Evolutionary conservation across 2,888 invertebrate species (phyloP).

Genomic region (Brassicogethes aeneus): DNA sequence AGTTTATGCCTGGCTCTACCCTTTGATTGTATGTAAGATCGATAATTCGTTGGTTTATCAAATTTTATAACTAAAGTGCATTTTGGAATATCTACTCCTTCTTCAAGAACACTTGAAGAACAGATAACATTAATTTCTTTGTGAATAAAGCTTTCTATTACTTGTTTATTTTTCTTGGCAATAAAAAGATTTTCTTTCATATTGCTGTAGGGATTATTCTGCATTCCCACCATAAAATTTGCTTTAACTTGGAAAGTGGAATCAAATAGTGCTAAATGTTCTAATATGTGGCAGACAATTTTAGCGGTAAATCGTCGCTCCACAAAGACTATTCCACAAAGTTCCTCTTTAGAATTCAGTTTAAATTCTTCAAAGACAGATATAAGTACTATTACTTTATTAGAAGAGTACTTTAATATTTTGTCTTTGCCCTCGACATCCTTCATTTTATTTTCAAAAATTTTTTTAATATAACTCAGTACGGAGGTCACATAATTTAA

Average conservation of each 20-base stretch:
- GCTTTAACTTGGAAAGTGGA: constrained; percentile 52
- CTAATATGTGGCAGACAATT: constrained; percentile 59
- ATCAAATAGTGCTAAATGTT: constrained; percentile 41
- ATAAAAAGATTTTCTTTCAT: constrained; percentile 47
- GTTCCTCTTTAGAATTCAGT: constrained; percentile 39
- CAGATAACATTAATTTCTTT: constrained; percentile 57
- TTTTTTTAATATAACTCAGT: constrained; percentile 41
- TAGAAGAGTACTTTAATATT: constrained; percentile 52
- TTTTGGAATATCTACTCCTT: constrained; percentile 77
- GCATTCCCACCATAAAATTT: constrained; percentile 66
- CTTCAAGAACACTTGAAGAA: constrained; percentile 78
- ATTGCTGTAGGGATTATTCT: constrained; percentile 47
- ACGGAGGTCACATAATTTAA: constrained; percentile 38
- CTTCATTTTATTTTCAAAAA: constrained; percentile 46
- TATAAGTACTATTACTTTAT: constrained; percentile 51
- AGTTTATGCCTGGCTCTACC: constrained; percentile 67
- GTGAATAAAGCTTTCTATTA: constrained; percentile 47
- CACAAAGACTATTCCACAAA: constrained; percentile 67
- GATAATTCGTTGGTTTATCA: constrained; percentile 59
- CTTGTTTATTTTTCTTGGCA: constrained; percentile 43
- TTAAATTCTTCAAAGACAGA: constrained; percentile 51
- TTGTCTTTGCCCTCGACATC: constrained; percentile 37
- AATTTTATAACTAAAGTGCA: constrained; percentile 75
- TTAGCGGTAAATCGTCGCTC: constrained; percentile 66
- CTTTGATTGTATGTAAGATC: constrained; percentile 85